A percentile compares a stretch with the other conserved stretches of the same genome.
These are phyloP conservation scores for Germaria angustata DNA, from an alignment of 2,888 invertebrate genomes.

Conservation along the genomic window DNA sequence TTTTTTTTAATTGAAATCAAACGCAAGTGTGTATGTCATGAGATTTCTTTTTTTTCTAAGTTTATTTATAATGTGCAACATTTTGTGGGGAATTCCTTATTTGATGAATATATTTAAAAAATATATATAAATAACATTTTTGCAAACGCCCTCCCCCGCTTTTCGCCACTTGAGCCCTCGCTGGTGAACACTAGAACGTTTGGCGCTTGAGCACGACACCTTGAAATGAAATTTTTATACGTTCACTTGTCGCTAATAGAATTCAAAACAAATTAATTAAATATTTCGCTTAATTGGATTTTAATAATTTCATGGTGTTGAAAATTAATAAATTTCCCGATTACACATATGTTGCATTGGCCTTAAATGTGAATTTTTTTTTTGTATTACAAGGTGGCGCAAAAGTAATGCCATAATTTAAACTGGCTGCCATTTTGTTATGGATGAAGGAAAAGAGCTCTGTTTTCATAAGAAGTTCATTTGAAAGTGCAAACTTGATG, in stretches of 20 bases:
- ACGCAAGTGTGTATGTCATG: conserved; percentile 38
- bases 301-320: conserved; percentile 56
- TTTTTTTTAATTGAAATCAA: conserved; percentile 37
- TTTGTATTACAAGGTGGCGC: too few relatives aligned
- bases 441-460: too few relatives aligned
- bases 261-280: conserved; percentile 46
- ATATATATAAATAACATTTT: conserved; percentile 13
- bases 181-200: conserved; percentile 2
- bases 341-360: background rate
- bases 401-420: too few relatives aligned
- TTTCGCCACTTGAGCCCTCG: background rate
- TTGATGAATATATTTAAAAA: conserved; percentile 58
- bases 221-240: conserved; percentile 46
- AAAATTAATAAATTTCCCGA: conserved; percentile 38
- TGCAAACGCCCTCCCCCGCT: background rate
- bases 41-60: conserved; percentile 43
- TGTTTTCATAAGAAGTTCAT: too few relatives aligned
- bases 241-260: conserved; percentile 40
- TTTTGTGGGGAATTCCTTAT: conserved; percentile 76
- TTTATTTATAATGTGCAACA: conserved; percentile 64
- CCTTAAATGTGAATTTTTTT: background rate
- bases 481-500: too few relatives aligned
- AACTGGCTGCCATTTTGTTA: too few relatives aligned
- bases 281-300: conserved; percentile 57
- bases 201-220: conserved; percentile 40